phyloP scores from a whole-genome alignment of 2,888 invertebrate genomes.

The Pteria penguin region DNA sequence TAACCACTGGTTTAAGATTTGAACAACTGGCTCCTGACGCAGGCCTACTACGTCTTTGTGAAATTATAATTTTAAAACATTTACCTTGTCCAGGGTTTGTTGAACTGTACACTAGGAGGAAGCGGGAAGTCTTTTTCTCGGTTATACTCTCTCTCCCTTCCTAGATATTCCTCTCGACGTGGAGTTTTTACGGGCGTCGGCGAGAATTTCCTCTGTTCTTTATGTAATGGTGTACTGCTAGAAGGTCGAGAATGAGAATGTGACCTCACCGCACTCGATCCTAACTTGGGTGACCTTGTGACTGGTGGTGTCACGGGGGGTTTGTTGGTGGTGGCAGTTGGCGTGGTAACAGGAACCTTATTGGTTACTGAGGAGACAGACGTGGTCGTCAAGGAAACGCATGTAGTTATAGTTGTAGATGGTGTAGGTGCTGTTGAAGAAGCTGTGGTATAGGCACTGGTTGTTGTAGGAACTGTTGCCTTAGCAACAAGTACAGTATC shows the following conservation, averaged over 20 bases:
- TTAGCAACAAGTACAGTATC: conserved; percentile 81
- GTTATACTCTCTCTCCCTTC: conserved; percentile 43
- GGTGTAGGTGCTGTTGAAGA: conserved; percentile 80
- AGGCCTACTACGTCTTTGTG: too few relatives aligned
- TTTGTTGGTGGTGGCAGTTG: conserved; percentile 18
- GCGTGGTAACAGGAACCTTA: conserved; percentile 32
- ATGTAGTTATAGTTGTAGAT: conserved; percentile 81
- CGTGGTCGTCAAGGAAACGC: conserved; percentile 33
- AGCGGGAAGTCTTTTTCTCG: conserved; percentile 48
- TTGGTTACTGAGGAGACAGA: conserved; percentile 40
- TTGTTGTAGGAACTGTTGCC: conserved; percentile 80
- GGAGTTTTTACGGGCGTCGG: conserved; percentile 31
- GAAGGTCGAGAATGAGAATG: conserved; percentile 9
- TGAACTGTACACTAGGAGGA: conserved; percentile 53
- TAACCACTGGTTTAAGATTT: too few relatives aligned
- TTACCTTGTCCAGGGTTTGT: conserved; percentile 51
- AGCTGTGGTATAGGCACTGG: conserved; percentile 80
- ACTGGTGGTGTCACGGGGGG: conserved; percentile 31
- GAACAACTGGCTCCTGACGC: too few relatives aligned
- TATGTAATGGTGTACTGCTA: conserved; percentile 21
- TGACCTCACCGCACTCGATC: not conserved
- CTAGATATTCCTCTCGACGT: conserved; percentile 35
- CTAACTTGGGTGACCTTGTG: conserved; percentile 21
- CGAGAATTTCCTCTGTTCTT: conserved; percentile 30
- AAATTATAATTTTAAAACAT: too few relatives aligned